Evolutionary conservation across 1,140 invertebrate species (phyloP).

Genomic region (Melanaphis sacchari): DNA sequence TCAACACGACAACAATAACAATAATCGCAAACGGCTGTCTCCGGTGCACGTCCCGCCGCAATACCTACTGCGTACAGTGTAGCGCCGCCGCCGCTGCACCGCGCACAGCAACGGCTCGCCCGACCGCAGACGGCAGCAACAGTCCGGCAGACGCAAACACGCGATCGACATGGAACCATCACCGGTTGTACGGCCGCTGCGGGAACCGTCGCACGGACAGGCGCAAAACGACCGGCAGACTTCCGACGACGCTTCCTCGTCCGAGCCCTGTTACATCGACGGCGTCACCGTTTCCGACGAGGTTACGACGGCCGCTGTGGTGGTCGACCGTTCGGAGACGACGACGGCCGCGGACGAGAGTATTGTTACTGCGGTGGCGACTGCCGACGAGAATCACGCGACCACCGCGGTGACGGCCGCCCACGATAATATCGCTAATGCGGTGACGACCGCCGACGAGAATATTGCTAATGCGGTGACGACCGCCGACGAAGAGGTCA

Average conservation of each 20-base stretch:
- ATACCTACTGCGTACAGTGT: background rate
- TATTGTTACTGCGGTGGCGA: too few relatives aligned
- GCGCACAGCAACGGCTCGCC: background rate
- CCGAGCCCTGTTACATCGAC: background rate
- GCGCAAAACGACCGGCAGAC: background rate
- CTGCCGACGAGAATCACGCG: background rate
- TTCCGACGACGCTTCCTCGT: background rate
- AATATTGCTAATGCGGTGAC: too few relatives aligned
- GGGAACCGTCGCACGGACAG: background rate
- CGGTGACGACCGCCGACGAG: too few relatives aligned
- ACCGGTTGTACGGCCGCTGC: background rate
- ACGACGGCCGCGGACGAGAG: background rate
- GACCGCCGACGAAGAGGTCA: background rate
- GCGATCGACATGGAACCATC: conserved; percentile 22
- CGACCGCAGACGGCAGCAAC: background rate
- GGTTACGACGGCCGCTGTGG: background rate
- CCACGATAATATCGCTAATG: background rate
- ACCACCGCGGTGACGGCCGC: too few relatives aligned
- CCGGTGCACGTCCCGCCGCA: background rate
- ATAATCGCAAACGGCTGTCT: background rate
- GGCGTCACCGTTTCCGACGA: background rate
- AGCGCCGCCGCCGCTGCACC: background rate
- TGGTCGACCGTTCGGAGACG: background rate
- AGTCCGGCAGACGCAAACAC: conserved; percentile 9
- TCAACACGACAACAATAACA: background rate